Evolutionary conservation across 1,140 invertebrate species (phyloP), one percentile per base, ranked within the genome.

Genomic region (Chrysopa pallens): DNA sequence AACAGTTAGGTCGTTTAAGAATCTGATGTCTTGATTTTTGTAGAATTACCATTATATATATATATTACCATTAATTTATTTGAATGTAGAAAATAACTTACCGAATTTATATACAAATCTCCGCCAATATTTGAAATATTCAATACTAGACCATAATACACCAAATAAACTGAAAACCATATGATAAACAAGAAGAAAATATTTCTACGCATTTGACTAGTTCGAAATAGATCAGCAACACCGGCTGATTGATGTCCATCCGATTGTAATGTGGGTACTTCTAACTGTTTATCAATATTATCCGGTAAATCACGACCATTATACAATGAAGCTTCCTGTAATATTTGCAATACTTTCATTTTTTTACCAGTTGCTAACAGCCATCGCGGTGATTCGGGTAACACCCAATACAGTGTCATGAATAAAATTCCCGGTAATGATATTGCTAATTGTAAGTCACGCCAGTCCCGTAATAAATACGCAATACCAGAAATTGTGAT

Each of bases 381-480:
- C 85, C 85, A 90, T 48, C 84, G 68, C 8, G 85, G 84, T 4
- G 84, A 88, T 70, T 89, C 84, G 2, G 84, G 84, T 15, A 88
- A 61, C 13, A 86, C 64, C 66, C 79, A 81, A 73, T 74, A 80
- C 45, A 78, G 58, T 36, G 64, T 53, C 17, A 80, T 60, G 6
- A 87, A 66, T 11, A 76, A 57, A 38, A 80, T 64, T 47, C 80
- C 76, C 1, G 79, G 74, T 9, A 80, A 42, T 0, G 81, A 80
- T 29, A 83, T 67, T 8, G 76, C 72, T 27, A 86, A 62, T 55
- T 84, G 79, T 8, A 87, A 57, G 23, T 71, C 58, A 46, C 78
- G 67, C 78, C 82, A 88, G 48, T 83, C 70, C 29, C 76, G 72
- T 35, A 85, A 61, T 11, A 74, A 57, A 53, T 78, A 78, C 8